Evolutionary conservation across 2,888 invertebrate genomes (phyloP).

Genomic region (Mythimna lalbum): DNA sequence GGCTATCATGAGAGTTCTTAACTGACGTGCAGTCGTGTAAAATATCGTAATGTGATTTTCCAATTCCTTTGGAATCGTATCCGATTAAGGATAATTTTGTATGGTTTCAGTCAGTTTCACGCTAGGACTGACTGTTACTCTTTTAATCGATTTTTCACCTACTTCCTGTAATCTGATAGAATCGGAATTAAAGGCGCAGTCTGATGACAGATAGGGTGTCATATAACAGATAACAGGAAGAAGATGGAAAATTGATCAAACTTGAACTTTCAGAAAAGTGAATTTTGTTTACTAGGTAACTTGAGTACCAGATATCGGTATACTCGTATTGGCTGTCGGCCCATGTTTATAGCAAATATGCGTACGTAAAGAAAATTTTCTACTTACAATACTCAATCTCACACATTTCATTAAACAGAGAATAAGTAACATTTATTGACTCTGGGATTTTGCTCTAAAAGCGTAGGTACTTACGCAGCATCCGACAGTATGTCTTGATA

Average conservation of each 20-base stretch:
- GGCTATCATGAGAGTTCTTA: no score
- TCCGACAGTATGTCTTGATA: background rate
- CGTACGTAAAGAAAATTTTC: no score
- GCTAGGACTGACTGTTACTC: no score
- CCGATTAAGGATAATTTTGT: background rate
- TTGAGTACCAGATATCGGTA: no score
- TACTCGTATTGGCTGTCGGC: no score
- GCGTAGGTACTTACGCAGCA: background rate
- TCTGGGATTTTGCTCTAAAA: background rate
- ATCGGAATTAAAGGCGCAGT: background rate
- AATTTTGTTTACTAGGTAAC: background rate
- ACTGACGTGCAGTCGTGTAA: no score
- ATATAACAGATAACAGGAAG: slow-evolving; percentile 14
- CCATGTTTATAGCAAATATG: no score
- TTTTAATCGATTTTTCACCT: slow-evolving; percentile 5
- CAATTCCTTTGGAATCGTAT: background rate
- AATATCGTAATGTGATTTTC: background rate
- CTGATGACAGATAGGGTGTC: background rate
- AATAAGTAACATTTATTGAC: no score
- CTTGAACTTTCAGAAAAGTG: background rate
- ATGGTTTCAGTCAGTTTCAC: slow-evolving; percentile 7
- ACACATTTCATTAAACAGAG: no score
- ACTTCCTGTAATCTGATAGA: slow-evolving; percentile 24
- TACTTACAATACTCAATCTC: no score
- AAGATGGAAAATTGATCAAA: background rate